Evolutionary conservation across 2,113 vertebrate species (phyloP).

Genomic region (Eptesicus fuscus): DNA sequence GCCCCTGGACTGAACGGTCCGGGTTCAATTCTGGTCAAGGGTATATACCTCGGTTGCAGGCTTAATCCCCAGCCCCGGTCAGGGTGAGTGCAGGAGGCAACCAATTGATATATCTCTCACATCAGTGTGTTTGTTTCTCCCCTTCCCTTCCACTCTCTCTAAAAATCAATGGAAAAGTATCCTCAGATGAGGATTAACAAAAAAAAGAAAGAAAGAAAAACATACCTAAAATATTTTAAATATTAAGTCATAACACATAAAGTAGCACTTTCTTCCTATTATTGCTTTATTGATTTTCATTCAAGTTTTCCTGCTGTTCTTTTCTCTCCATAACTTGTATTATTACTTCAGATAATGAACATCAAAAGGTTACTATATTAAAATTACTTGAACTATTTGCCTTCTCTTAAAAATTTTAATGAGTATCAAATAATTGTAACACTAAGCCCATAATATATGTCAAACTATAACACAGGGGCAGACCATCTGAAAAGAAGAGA

Average conservation of each 20-base stretch:
- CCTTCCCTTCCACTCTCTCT: no score
- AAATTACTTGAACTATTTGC: background rate
- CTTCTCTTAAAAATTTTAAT: background rate
- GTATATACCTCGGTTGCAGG: no score
- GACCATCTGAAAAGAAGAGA: background rate
- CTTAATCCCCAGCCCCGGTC: no score
- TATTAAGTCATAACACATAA: background rate
- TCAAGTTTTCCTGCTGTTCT: background rate
- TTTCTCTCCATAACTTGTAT: background rate
- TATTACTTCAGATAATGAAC: background rate
- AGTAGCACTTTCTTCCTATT: background rate
- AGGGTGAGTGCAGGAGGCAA: no score
- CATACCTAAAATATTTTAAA: conserved; percentile 3
- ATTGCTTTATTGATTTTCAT: background rate
- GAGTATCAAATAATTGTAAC: background rate
- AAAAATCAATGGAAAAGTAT: no score
- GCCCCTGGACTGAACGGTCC: no score
- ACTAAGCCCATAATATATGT: background rate
- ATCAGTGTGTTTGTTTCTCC: no score
- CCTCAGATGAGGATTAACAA: no score
- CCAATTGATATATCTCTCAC: no score
- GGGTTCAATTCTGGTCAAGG: no score
- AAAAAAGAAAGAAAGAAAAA: background rate
- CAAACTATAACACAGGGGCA: background rate
- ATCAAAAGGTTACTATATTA: background rate